Evolutionary conservation across 2,113 vertebrate species (phyloP).

Genomic region (Apaloderma vittatum): DNA sequence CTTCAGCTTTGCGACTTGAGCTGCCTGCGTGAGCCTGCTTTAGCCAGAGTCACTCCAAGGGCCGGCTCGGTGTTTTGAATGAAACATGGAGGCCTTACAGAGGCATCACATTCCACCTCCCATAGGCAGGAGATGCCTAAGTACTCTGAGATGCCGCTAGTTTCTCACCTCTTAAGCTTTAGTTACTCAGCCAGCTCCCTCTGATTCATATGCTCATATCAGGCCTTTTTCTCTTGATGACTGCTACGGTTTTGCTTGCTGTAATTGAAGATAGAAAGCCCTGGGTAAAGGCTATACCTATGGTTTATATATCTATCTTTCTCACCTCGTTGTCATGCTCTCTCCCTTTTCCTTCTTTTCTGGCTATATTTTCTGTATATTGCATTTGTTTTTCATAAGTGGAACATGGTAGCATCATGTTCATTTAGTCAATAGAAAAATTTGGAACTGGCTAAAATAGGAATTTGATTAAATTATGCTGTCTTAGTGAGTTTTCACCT

Average conservation of each 20-base stretch:
- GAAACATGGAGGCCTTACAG: not conserved
- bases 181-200: not conserved
- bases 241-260: not conserved
- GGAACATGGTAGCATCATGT: not conserved
- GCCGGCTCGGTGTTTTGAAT: not conserved
- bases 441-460: not conserved
- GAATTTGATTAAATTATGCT: not conserved
- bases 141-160: not conserved
- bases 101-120: not conserved
- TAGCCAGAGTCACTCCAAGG: not conserved
- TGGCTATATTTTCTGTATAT: not conserved
- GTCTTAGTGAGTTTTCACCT: not conserved
- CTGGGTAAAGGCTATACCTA: not conserved
- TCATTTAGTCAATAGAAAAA: not conserved
- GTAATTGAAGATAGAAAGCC: not conserved
- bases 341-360: not conserved
- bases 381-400: not conserved
- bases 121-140: not conserved
- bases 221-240: not conserved
- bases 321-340: not conserved
- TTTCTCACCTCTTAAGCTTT: not conserved
- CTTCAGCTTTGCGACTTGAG: not conserved
- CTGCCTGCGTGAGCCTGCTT: rapidly evolving
- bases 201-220: not conserved
- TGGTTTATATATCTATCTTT: not conserved